Percentiles rank a stretch among this genome's conserved stretches.
Evolutionary conservation across 2,113 vertebrate genomes (phyloP).

Genomic region (Rhinichthys klamathensis): DNA sequence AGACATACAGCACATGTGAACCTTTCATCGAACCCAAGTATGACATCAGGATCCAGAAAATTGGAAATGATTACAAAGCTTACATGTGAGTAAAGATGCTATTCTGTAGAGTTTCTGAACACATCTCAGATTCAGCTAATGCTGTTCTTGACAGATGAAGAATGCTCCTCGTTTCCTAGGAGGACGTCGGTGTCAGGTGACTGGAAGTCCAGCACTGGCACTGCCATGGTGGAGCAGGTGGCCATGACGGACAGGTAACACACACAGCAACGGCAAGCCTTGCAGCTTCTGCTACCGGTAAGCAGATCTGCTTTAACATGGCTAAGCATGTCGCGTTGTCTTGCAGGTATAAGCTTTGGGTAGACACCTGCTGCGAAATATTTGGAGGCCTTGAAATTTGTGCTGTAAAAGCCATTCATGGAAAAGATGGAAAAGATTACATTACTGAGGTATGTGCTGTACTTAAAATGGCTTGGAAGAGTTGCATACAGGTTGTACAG

Average conservation of each 20-base stretch:
- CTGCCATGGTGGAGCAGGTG: constrained; percentile 98
- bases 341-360: constrained; percentile 93
- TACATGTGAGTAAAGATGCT: constrained; percentile 85
- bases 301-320: not conserved
- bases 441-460: constrained; percentile 85
- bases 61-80: constrained; percentile 95
- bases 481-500: not conserved
- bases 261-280: not conserved
- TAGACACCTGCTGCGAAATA: constrained; percentile 92
- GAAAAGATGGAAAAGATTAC: constrained; percentile 97
- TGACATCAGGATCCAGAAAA: constrained; percentile 98
- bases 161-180: constrained; percentile 73
- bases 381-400: constrained; percentile 97
- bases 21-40: constrained; percentile 98
- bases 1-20: constrained; percentile 97
- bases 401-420: constrained; percentile 96
- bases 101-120: not conserved
- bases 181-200: constrained; percentile 99
- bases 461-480: not conserved
- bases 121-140: not conserved
- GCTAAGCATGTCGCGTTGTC: not conserved
- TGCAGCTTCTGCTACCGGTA: not conserved
- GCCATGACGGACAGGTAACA: constrained; percentile 96
- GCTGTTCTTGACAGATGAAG: constrained; percentile 22
- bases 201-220: constrained; percentile 98